Percentiles rank a stretch among this genome's conserved stretches.
phyloP scores from a whole-genome alignment of 1,140 invertebrate genomes.

The Atta colombica region DNA sequence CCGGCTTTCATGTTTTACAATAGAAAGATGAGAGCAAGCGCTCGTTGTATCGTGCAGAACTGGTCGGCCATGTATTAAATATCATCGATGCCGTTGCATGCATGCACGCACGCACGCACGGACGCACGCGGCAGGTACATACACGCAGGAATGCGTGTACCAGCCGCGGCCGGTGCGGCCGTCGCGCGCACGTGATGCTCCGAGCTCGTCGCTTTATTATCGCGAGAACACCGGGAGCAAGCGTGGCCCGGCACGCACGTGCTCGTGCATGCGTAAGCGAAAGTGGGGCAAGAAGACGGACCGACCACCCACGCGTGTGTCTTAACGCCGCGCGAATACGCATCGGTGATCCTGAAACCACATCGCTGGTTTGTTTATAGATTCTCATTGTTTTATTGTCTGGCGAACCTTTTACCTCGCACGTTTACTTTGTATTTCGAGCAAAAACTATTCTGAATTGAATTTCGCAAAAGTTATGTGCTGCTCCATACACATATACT shows the following conservation, averaged over 20 bases:
- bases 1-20: conserved; percentile 55
- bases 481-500: no score
- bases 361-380: neutral
- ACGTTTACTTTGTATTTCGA: neutral
- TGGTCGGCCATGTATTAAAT: conserved; percentile 52
- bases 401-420: neutral
- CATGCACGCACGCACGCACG: neutral
- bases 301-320: conserved; percentile 73
- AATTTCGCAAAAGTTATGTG: neutral
- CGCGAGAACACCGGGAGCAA: conserved; percentile 32
- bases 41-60: conserved; percentile 33
- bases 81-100: conserved; percentile 23
- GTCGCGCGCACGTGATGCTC: conserved; percentile 63
- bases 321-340: conserved; percentile 32
- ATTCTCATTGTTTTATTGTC: neutral
- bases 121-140: neutral
- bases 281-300: conserved; percentile 73
- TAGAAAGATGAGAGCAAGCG: conserved; percentile 47
- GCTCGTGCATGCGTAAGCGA: conserved; percentile 76
- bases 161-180: neutral
- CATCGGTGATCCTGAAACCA: conserved; percentile 7
- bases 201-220: conserved; percentile 26
- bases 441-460: neutral
- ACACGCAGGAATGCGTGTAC: conserved; percentile 20
- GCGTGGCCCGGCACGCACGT: conserved; percentile 68